Conservation (phyloP, 2,888 invertebrate species). For the Argyresthia albistria region DNA sequence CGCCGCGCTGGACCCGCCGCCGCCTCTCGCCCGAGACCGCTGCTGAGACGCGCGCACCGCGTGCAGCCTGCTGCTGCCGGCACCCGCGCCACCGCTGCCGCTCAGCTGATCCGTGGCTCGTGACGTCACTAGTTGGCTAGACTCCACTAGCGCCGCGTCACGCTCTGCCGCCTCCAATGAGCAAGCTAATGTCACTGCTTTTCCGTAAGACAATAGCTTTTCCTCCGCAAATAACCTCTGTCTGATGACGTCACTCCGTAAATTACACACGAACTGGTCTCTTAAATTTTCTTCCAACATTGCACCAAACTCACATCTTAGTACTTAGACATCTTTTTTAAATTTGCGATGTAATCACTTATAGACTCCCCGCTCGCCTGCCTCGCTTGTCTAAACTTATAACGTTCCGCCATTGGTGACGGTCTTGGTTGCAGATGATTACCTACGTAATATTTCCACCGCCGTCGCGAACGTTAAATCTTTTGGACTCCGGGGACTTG, state of each 20-base stretch:
- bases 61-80: no score
- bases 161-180: slow-evolving; percentile 11
- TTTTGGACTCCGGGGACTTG: not conserved
- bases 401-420: slow-evolving; percentile 4
- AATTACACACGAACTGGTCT: slow-evolving; percentile 5
- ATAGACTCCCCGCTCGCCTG: not conserved
- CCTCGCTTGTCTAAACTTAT: not conserved
- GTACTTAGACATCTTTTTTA: slow-evolving; percentile 1
- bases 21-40: not conserved
- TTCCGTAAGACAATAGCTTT: not conserved
- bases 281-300: slow-evolving; percentile 3
- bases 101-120: not conserved
- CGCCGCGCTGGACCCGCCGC: not conserved
- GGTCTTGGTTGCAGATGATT: slow-evolving; percentile 2
- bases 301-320: not conserved
- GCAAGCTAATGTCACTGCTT: not conserved
- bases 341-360: not conserved
- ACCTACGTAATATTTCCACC: not conserved
- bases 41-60: not conserved
- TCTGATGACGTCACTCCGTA: not conserved
- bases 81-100: not conserved
- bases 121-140: no score
- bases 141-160: slow-evolving; percentile 9
- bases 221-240: slow-evolving; percentile 4
- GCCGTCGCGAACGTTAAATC: not conserved